A percentile compares a stretch with the other conserved stretches of the same genome.
These are phyloP conservation scores for Pyrocephalus nanus DNA, from an alignment of 2,797 vertebrate genomes.

Conservation along the genomic window DNA sequence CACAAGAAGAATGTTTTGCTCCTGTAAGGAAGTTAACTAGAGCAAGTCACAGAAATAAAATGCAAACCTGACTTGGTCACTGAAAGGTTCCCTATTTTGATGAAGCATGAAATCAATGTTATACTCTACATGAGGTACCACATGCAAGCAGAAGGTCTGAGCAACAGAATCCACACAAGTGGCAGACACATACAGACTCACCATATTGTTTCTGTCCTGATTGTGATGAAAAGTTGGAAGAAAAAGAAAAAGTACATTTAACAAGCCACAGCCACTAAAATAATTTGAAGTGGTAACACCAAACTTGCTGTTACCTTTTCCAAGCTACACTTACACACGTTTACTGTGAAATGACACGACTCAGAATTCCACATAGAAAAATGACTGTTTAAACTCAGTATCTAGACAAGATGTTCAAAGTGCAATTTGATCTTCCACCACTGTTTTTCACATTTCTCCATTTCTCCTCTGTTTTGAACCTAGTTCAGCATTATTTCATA, in stretches of 20 bases:
- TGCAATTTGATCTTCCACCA: background rate
- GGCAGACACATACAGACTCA: slow-evolving; percentile 81
- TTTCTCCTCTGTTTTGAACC: background rate
- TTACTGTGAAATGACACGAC: background rate
- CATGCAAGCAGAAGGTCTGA: slow-evolving; percentile 62
- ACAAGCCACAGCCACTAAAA: slow-evolving; percentile 10
- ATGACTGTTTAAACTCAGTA: background rate
- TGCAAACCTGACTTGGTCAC: background rate
- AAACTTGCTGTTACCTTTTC: background rate
- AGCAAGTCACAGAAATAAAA: background rate
- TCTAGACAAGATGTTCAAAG: background rate
- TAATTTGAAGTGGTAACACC: background rate
- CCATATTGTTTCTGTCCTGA: slow-evolving; percentile 99
- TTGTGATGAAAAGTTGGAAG: slow-evolving; percentile 84
- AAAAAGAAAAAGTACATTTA: slow-evolving; percentile 76
- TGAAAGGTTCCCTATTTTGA: slow-evolving; percentile 31
- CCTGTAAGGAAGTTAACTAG: background rate
- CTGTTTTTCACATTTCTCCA: background rate
- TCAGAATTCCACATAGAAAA: background rate
- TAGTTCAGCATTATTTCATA: background rate
- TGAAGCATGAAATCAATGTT: background rate
- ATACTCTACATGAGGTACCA: background rate
- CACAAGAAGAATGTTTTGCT: background rate
- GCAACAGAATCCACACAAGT: slow-evolving; percentile 37
- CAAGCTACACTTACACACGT: background rate